Base-by-base conservation (phyloP, 2,888 invertebrate genomes). In the Napeogenes inachia region DNA sequence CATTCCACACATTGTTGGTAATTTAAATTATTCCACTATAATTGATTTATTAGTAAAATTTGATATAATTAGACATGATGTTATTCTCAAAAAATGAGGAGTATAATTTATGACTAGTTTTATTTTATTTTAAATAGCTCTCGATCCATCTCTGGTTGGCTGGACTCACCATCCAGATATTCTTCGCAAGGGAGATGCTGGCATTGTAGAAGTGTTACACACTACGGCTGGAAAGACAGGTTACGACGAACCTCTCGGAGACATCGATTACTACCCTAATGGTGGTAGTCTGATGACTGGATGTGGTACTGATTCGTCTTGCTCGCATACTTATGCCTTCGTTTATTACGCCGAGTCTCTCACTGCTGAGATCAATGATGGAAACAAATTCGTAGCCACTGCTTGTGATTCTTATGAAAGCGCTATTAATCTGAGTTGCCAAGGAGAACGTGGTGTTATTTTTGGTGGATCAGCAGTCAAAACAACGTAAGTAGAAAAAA, bases 181-280 rank as follows among this genome's bases (percentile, higher is more conserved):
- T 1, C 71, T 91, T 6, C 76, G 65, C 8, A 54, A 79, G 12
- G 67, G 75, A 45, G 88, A 81, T 46, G 91, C 89, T 5, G 65
- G 0, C 0, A 64, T 83, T 4, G 91, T 91, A 0, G 91, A 91
- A 64, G 88, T 90, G 0, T 68, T 91, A 2, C 85, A 91, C 70
- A 73, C 85, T 0, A 85, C 87, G 2, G 76, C 80, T 45, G 89
- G 89, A 0, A 4, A 46, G 32, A 57, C 71, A 2, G 91, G 90
- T 42, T 89, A 88, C 68, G 89, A 87, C 69, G 58, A 65, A 0
- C 87, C 90, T 0, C 71, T 90, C 13, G 91, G 91, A 12, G 74
- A 81, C 65, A 4, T 89, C 2, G 84, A 91, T 71, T 89, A 90
- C 72, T 91, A 87, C 66, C 69, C 90, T 38, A 89, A 90, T 66